Percentiles rank a stretch among this genome's conserved stretches.
Evolutionary conservation across 2,888 invertebrate species (phyloP).

Genomic region (Incurvaria masculella): DNA sequence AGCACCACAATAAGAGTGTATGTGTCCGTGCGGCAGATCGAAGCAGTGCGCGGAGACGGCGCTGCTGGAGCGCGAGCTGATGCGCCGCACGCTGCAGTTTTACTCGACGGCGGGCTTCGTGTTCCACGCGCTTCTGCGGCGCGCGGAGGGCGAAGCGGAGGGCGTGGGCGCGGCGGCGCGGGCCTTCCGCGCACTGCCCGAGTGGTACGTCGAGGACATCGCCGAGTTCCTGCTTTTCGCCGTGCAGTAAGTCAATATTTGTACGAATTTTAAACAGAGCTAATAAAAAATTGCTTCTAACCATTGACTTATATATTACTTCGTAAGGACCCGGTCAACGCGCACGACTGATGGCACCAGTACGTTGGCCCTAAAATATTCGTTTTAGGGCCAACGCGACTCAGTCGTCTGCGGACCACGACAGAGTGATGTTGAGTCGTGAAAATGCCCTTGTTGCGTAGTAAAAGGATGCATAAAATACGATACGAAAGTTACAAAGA

Average conservation of each 20-base stretch:
- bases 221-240: conserved; percentile 94
- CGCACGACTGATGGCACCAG: too few relatives aligned
- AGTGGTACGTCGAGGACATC: conserved; percentile 97
- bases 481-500: too few relatives aligned
- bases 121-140: conserved; percentile 64
- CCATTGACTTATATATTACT: too few relatives aligned
- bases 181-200: conserved; percentile 88
- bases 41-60: conserved; percentile 91
- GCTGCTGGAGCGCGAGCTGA: conserved; percentile 77
- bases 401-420: too few relatives aligned
- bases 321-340: too few relatives aligned
- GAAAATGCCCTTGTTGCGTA: too few relatives aligned
- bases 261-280: too few relatives aligned
- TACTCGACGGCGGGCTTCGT: conserved; percentile 84
- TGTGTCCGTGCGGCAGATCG: conserved; percentile 61
- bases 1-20: neutral
- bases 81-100: conserved; percentile 81
- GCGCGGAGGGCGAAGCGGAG: conserved; percentile 44
- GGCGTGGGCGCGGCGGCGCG: conserved; percentile 55
- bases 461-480: too few relatives aligned
- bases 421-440: too few relatives aligned
- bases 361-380: too few relatives aligned
- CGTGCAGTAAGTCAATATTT: conserved; percentile 88
- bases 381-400: too few relatives aligned
- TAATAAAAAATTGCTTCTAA: too few relatives aligned